phyloP scores from a whole-genome alignment of 1,140 invertebrate species.

The Caenorhabditis remanei region DNA sequence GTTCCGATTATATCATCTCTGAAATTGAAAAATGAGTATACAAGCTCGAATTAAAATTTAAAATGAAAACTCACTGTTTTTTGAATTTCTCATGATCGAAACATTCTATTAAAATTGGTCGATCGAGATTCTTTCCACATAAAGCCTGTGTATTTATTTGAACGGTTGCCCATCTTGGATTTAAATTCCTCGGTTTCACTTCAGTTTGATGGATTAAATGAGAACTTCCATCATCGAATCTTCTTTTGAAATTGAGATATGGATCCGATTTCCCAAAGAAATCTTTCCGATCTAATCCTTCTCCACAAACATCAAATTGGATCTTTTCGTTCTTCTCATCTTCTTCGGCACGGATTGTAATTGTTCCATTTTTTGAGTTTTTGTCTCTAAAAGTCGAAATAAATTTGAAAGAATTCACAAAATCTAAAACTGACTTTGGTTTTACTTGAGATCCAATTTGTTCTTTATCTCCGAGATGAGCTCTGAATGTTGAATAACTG shows the following conservation, averaged over 20 bases:
- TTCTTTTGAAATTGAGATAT: slow-evolving; percentile 80
- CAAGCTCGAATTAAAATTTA: too few relatives aligned
- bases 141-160: slow-evolving; percentile 80
- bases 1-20: slow-evolving; percentile 79
- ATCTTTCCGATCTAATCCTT: slow-evolving; percentile 81
- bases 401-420: slow-evolving; percentile 58
- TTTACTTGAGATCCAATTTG: slow-evolving; percentile 42
- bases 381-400: slow-evolving; percentile 3
- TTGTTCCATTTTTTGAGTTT: slow-evolving; percentile 65
- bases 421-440: slow-evolving; percentile 74
- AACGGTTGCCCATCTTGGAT: slow-evolving; percentile 82
- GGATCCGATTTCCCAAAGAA: slow-evolving; percentile 81
- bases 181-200: slow-evolving; percentile 80
- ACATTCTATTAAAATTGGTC: slow-evolving; percentile 67
- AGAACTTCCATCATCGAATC: slow-evolving; percentile 80
- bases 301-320: slow-evolving; percentile 79
- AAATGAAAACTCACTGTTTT: slow-evolving; percentile 16
- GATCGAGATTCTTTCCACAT: slow-evolving; percentile 82
- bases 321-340: slow-evolving; percentile 80
- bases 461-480: slow-evolving; percentile 3
- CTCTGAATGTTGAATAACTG: slow-evolving; percentile 69
- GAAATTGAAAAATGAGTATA: not conserved
- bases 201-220: slow-evolving; percentile 81
- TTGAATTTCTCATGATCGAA: slow-evolving; percentile 63
- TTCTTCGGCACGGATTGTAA: slow-evolving; percentile 80